Percentiles rank a stretch among this genome's conserved stretches.
Evolutionary conservation across 2,113 vertebrate genomes (phyloP).

Genomic region (Eretmochelys imbricata): DNA sequence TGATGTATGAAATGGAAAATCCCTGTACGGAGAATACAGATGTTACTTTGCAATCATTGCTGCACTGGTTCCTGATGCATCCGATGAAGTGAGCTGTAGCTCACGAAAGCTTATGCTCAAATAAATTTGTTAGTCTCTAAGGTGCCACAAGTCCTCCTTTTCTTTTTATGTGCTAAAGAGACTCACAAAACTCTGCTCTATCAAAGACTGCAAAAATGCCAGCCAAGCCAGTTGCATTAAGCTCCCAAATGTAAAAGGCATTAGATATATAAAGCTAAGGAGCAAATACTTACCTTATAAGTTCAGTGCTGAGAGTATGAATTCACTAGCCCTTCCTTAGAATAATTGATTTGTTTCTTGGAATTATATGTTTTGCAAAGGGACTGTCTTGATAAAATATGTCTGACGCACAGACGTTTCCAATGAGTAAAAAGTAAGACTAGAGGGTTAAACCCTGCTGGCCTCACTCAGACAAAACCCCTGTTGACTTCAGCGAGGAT

Average conservation of each 20-base stretch:
- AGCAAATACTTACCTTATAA: neutral
- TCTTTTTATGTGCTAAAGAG: rapidly evolving
- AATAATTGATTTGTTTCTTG: neutral
- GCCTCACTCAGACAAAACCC: neutral
- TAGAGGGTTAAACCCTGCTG: neutral
- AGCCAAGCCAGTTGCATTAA: neutral
- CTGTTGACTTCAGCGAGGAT: neutral
- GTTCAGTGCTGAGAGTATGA: neutral
- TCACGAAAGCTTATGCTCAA: no score
- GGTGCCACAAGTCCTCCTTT: no score
- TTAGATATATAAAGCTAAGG: neutral
- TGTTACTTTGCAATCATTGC: neutral
- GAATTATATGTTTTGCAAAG: neutral
- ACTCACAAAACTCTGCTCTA: rapidly evolving
- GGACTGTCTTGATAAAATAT: neutral
- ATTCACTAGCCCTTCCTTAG: neutral
- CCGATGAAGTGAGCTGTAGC: no score
- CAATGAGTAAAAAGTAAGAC: neutral
- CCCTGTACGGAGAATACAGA: neutral
- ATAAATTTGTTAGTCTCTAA: no score
- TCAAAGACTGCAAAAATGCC: neutral
- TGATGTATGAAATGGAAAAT: neutral
- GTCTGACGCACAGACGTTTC: neutral
- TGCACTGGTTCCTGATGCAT: neutral
- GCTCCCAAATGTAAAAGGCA: neutral